Conservation (phyloP, 2,888 invertebrate genomes). For the Sisyra nigra region DNA sequence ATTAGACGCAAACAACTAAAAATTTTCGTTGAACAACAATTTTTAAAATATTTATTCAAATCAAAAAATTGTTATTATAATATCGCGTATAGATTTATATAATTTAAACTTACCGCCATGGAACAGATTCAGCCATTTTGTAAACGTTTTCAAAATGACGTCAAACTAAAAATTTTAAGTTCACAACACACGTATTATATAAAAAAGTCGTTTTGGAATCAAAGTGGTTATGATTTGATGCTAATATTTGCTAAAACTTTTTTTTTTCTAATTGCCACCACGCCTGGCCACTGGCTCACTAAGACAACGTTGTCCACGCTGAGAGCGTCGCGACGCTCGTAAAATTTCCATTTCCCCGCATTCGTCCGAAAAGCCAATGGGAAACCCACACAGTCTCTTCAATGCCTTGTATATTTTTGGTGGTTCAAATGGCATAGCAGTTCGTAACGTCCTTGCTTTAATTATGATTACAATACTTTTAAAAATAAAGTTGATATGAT, state of each 20-base stretch:
- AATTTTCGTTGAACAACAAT: too few relatives aligned
- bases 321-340: slow-evolving; percentile 6
- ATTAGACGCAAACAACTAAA: too few relatives aligned
- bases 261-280: not conserved
- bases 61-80: not conserved
- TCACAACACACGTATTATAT: not conserved
- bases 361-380: not conserved
- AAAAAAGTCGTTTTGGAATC: slow-evolving; percentile 1
- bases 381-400: slow-evolving; percentile 1
- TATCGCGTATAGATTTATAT: not conserved
- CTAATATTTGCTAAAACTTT: too few relatives aligned
- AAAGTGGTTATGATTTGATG: too few relatives aligned
- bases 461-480: too few relatives aligned
- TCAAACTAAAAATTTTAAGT: not conserved
- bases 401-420: slow-evolving; percentile 4
- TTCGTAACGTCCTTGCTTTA: too few relatives aligned
- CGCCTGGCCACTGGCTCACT: slow-evolving; percentile 8
- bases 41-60: too few relatives aligned
- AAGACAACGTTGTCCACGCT: not conserved
- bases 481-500: too few relatives aligned
- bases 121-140: slow-evolving; percentile 5
- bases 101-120: slow-evolving; percentile 7
- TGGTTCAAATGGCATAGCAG: not conserved
- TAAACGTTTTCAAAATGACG: not conserved
- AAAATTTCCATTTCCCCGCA: not conserved